These are phyloP conservation scores for Neosalanx taihuensis DNA, from an alignment of 2,797 vertebrate genomes.

Conservation along the genomic window DNA sequence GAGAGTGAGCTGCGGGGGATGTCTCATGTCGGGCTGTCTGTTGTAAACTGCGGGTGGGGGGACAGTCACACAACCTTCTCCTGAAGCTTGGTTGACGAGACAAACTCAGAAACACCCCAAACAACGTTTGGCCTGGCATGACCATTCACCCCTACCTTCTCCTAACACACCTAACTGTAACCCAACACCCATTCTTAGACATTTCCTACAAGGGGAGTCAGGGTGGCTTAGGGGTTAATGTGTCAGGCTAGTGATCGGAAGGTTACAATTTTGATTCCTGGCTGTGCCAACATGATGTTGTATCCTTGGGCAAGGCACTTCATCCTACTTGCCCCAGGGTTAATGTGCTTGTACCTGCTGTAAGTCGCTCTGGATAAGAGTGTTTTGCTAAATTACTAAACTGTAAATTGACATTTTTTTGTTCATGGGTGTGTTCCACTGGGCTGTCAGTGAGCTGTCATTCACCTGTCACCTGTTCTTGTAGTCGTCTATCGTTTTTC, in stretches of 20 bases:
- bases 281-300: no score
- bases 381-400: no score
- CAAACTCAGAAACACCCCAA: slow-evolving; percentile 25
- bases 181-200: slow-evolving; percentile 44
- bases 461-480: slow-evolving; percentile 50
- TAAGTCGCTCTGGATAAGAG: no score
- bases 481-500: slow-evolving; percentile 18
- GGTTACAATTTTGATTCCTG: no score
- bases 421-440: slow-evolving; percentile 54
- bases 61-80: neutral
- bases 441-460: slow-evolving; percentile 35
- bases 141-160: slow-evolving; percentile 24
- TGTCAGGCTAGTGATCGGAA: no score
- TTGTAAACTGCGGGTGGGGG: neutral
- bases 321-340: no score
- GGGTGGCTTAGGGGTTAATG: no score
- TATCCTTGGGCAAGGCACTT: no score
- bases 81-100: neutral
- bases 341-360: no score
- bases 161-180: slow-evolving; percentile 47
- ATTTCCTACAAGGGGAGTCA: neutral
- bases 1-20: neutral
- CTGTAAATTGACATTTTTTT: no score
- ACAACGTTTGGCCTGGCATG: slow-evolving; percentile 40
- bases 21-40: neutral